Percentiles rank a stretch among this genome's conserved stretches.
phyloP scores from a whole-genome alignment of 2,113 vertebrate species.

The Lycaon pictus region DNA sequence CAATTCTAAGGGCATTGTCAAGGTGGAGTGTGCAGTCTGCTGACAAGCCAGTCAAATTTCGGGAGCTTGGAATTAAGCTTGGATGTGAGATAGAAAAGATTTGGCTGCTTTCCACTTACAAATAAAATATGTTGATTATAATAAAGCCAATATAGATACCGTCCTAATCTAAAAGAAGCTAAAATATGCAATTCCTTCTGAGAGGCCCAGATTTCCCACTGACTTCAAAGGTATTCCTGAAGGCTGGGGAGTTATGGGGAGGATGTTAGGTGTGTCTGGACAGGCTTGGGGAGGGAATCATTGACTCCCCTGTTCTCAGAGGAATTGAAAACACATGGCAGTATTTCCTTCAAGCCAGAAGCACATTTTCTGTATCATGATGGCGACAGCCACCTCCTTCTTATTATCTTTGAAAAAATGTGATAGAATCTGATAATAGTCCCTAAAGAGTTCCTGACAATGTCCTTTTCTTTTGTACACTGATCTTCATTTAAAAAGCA shows the following conservation, averaged over 20 bases:
- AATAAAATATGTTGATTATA: slow-evolving; percentile 15
- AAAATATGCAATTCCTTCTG: slow-evolving; percentile 4
- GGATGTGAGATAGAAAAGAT: slow-evolving; percentile 28
- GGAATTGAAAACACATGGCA: background rate
- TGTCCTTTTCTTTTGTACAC: background rate
- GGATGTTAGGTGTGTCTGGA: background rate
- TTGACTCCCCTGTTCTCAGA: background rate
- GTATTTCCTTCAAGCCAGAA: background rate
- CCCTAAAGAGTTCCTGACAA: background rate
- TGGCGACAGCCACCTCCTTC: background rate
- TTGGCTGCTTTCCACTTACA: slow-evolving; percentile 30
- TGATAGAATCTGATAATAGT: background rate
- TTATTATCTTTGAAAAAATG: slow-evolving; percentile 25
- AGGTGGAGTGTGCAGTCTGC: background rate
- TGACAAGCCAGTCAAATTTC: background rate
- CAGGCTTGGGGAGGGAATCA: background rate
- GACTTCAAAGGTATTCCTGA: slow-evolving; percentile 71
- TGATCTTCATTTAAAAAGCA: background rate
- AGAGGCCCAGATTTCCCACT: slow-evolving; percentile 52
- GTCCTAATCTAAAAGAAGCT: slow-evolving; percentile 60
- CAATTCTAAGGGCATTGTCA: background rate
- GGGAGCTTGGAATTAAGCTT: slow-evolving; percentile 21
- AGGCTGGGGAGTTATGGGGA: background rate
- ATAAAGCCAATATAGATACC: slow-evolving; percentile 16
- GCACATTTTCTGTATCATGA: background rate